Conservation (phyloP, 2,113 vertebrate genomes). For the Ptychochromis oligacanthus region DNA sequence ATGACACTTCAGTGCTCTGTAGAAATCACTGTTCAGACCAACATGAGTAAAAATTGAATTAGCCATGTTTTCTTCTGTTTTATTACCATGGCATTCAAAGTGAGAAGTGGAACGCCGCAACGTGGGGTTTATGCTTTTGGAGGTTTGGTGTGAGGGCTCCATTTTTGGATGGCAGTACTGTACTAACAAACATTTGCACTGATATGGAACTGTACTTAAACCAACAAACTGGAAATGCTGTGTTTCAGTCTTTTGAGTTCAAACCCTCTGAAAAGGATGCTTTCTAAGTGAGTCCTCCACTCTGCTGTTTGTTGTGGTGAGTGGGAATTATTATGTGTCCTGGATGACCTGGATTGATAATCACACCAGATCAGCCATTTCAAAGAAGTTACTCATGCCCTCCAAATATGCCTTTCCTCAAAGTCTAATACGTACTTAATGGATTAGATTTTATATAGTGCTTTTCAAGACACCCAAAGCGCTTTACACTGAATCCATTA, state of each 20-base stretch:
- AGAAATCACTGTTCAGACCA: neutral
- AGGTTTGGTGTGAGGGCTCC: slow-evolving; percentile 60
- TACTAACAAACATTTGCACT: slow-evolving; percentile 67
- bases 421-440: neutral
- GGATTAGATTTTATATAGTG: too few species aligned
- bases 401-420: neutral
- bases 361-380: neutral
- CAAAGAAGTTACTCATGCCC: neutral
- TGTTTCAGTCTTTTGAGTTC: slow-evolving; percentile 28
- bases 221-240: slow-evolving; percentile 45
- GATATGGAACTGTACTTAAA: slow-evolving; percentile 52
- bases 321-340: neutral
- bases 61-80: slow-evolving; percentile 29
- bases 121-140: slow-evolving; percentile 53
- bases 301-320: neutral
- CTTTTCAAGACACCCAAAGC: too few species aligned
- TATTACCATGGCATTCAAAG: slow-evolving; percentile 43
- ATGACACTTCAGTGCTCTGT: slow-evolving; percentile 16
- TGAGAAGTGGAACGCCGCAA: slow-evolving; percentile 20
- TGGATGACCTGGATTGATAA: neutral
- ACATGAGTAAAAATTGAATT: neutral
- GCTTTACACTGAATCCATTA: too few species aligned
- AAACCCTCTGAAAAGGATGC: neutral
- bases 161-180: slow-evolving; percentile 60
- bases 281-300: neutral